phyloP scores from a whole-genome alignment of 2,888 invertebrate species.

The Acanthoscelides obtectus region DNA sequence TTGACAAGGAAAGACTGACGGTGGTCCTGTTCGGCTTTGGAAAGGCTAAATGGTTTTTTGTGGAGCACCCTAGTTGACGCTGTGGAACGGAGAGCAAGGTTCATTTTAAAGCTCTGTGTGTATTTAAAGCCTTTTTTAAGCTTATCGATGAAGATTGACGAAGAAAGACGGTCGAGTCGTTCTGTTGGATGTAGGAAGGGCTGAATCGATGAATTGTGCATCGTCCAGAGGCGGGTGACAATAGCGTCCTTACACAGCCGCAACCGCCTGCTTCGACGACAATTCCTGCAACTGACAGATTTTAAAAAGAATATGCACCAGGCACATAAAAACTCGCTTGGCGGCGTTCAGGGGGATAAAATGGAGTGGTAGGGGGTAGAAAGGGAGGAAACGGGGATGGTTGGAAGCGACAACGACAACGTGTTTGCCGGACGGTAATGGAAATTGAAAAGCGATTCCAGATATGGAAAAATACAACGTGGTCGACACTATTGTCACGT shows the following conservation, averaged over 20 bases:
- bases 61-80: too few species aligned
- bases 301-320: conserved; percentile 39
- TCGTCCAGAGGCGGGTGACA: background rate
- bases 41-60: too few species aligned
- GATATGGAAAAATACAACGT: background rate
- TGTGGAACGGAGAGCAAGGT: too few species aligned
- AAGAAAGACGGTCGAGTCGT: background rate
- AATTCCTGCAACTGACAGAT: conserved; percentile 44
- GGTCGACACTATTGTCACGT: background rate
- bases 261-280: too few species aligned
- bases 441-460: background rate
- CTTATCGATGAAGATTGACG: background rate
- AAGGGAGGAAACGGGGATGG: background rate
- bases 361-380: background rate
- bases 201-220: background rate
- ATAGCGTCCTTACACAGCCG: background rate
- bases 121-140: too few species aligned
- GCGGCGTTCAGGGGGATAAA: conserved; percentile 14
- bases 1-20: too few species aligned
- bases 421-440: background rate
- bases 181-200: background rate
- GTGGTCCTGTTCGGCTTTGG: too few species aligned
- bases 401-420: background rate
- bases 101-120: too few species aligned
- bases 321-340: background rate